A percentile compares a stretch with the other conserved stretches of the same genome.
Conservation (phyloP, 2,113 vertebrate species). For the Orthonyx spaldingii region DNA sequence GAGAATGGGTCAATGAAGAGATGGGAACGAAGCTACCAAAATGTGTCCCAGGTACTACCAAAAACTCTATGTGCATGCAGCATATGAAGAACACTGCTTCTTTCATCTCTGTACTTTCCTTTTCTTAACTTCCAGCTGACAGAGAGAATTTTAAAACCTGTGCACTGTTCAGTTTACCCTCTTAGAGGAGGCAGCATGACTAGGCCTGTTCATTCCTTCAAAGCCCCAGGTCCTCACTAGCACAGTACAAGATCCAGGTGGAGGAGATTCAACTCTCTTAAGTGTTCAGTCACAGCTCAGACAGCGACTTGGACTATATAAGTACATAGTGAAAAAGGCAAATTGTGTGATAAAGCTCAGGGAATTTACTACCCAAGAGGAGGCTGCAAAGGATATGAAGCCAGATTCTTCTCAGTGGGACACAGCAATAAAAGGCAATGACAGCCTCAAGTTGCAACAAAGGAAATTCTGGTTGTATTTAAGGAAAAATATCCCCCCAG, state of each 20-base stretch:
- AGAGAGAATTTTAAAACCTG: not conserved
- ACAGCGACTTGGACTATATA: not conserved
- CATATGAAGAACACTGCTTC: not conserved
- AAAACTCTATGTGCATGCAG: fast-evolving
- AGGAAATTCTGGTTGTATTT: not conserved
- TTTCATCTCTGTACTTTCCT: not conserved
- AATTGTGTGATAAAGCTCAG: not conserved
- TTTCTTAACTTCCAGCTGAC: not conserved
- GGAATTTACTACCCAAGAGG: not conserved
- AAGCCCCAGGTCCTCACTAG: not conserved
- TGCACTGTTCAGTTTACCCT: not conserved
- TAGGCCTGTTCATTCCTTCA: not conserved
- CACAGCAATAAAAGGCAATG: not conserved
- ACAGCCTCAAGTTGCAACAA: not conserved
- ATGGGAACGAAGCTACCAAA: constrained; percentile 61
- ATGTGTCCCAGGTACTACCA: constrained; percentile 72
- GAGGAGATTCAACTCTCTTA: not conserved
- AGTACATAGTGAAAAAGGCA: not conserved
- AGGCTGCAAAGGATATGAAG: not conserved
- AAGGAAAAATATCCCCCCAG: not conserved
- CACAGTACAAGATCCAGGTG: not conserved
- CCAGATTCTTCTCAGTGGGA: not conserved
- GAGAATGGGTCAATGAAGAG: constrained; percentile 67
- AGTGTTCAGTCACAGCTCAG: not conserved
- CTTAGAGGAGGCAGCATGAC: not conserved